Percentiles rank a stretch among this genome's conserved stretches.
Evolutionary conservation across 2,888 invertebrate genomes (phyloP).

Genomic region (Cylindroiulus punctatus): DNA sequence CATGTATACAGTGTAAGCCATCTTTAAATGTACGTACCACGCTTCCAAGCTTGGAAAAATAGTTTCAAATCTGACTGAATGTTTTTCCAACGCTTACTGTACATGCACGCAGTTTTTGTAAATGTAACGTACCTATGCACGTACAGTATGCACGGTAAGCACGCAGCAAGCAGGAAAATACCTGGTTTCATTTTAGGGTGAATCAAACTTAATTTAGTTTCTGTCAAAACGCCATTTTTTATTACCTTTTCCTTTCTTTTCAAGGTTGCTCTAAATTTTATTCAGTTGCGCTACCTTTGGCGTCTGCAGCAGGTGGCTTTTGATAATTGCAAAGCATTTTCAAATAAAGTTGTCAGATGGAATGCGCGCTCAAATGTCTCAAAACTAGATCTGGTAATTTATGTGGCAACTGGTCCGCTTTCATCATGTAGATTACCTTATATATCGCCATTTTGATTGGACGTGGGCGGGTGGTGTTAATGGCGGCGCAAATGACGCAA

Average conservation of each 20-base stretch:
- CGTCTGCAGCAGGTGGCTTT: not conserved
- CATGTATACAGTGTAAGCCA: no score
- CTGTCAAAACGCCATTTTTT: not conserved
- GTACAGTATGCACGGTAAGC: no score
- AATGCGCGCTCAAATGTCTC: not conserved
- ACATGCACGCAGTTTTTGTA: no score
- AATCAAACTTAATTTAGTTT: not conserved
- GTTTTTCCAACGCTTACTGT: no score
- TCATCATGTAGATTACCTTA: not conserved
- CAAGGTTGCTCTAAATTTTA: not conserved
- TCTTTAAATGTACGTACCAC: no score
- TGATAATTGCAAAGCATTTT: not conserved
- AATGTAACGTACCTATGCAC: no score
- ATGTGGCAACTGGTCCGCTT: not conserved
- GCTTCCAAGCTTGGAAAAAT: no score
- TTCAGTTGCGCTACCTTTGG: not conserved
- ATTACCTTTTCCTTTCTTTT: not conserved
- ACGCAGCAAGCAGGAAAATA: no score
- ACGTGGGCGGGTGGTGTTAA: not conserved
- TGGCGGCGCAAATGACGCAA: not conserved
- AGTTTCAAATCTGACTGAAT: no score
- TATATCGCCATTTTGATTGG: not conserved
- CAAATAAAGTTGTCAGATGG: not conserved
- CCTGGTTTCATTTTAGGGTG: no score
- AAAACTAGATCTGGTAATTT: slow-evolving; percentile 20